Base-by-base conservation (phyloP, 1,140 invertebrate species). In the Amphibalanus amphitrite region DNA sequence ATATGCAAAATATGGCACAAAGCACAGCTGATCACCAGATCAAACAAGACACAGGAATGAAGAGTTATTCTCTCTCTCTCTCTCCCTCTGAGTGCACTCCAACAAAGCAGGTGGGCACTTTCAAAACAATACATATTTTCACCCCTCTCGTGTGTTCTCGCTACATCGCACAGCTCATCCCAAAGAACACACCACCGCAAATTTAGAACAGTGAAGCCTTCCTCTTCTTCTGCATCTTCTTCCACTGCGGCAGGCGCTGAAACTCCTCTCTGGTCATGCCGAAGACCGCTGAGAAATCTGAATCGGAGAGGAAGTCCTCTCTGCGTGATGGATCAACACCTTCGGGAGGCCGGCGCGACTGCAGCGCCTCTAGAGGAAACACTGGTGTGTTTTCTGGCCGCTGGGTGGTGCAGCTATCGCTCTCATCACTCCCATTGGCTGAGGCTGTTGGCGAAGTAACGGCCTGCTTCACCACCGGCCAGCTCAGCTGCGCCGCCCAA, bases 401-500 rank as follows among this genome's bases (percentile, higher is more conserved):
- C 33, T 38, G 33, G 4, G 33, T 6, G 33, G 33, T 15, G 33
- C 33, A 6, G 17, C 47, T 23, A 1, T 59, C 47, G 47, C 47
- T 20, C 13, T 13, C 47, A 20, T 59, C 47, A 1, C 47, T 59
- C 47, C 47, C 47, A 20, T 59, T 23, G 17, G 47, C 47, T 3
- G 47, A 8, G 47, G 47, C 6, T 20, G 47, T 3, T 20, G 47
- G 13, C 13, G 47, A 8, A 23, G 6, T 20, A 8, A 59, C 6
- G 13, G 10, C 47, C 47, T 59, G 47, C 47, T 59, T 13, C 47
- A 59, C 47, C 13, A 23, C 47, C 6, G 47, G 47, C 47, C 47
- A 59, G 47, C 13, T 59, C 6, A 20, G 47, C 47, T 59, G 47
- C 17, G 47, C 47, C 1, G 47, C 47, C 86, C 91, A 89, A 69